These are phyloP conservation scores for Indicator maculatus DNA, from an alignment of 2,113 vertebrate genomes.

Conservation along the genomic window DNA sequence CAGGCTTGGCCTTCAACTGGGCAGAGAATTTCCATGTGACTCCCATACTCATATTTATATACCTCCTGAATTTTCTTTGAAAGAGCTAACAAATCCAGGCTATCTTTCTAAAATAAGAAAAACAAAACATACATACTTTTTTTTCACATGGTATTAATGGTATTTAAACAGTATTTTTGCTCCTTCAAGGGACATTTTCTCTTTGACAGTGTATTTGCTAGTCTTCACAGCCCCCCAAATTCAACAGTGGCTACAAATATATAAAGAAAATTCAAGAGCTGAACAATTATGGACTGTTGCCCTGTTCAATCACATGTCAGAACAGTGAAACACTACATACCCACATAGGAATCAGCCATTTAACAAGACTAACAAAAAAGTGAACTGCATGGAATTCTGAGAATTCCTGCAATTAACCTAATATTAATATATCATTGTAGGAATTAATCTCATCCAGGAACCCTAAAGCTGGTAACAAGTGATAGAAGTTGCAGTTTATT, in stretches of 20 bases:
- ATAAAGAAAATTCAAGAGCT: background rate
- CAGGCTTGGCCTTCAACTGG: constrained; percentile 86
- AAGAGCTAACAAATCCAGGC: constrained; percentile 76
- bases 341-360: background rate
- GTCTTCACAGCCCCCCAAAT: background rate
- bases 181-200: background rate
- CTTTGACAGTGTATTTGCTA: background rate
- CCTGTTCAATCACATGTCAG: background rate
- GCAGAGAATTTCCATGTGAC: constrained; percentile 74
- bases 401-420: background rate
- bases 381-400: background rate
- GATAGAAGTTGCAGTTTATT: background rate
- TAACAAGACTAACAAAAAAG: background rate
- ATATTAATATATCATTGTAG: background rate
- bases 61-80: constrained; percentile 80
- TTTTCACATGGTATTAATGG: background rate
- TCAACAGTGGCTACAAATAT: background rate
- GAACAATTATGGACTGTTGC: background rate
- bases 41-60: constrained; percentile 66
- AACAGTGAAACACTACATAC: background rate
- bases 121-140: background rate
- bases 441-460: background rate
- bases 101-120: constrained; percentile 77
- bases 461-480: background rate
- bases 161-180: background rate